Evolutionary conservation across 53 echinoderm and acorn worm species (phyloP), one percentile per base, ranked within the genome.

Genomic region (Actinopyga echinites): DNA sequence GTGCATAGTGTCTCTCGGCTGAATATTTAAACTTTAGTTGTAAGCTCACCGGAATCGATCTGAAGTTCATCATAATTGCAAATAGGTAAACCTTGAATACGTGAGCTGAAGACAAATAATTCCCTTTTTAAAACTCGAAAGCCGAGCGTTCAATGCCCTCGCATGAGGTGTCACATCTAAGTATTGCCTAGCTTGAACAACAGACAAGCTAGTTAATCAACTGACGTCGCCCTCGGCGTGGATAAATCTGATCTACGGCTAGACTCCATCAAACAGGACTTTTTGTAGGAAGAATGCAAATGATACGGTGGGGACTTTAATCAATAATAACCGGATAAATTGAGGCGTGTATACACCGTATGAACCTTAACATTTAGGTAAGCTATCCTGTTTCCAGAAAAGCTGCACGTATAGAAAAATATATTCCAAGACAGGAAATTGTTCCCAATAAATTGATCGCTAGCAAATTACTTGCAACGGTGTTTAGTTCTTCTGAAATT

Each of bases 111-210:
- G 68, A 33, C 68, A 68, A 22, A 68, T 30, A 30, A n/a, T 68
- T 68, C 68, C 49, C 49, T 49, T 49, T 49, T 49, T 68, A 38
- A 22, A 33, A 35, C 69, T 30, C 69, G 34, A 32, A 44, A 53
- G 75, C 75, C 75, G 45, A 22, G 75, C 75, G 75, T 75, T 75
- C 75, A 75, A 75, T 75, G 75, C 75, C 75, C 75, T 75, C 68
- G 68, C 68, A 68, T 21, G 35, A 38, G 68, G 68, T 34, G 68
- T 68, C 32, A 68, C 34, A 68, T 68, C 21, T 38, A 34, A 30
- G 49, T 49, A 49, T 49, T 49, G 49, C 63, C 22, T 68, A 38
- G 38, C 68, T 68, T 22, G 35, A 68, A 68, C 68, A 68, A 68
- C n/a, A 68, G 35, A 68, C 19, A 31, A 30, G 31, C 63, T 63